Conservation (phyloP, 2,888 invertebrate genomes). For the Pseudeuparius sepicola region DNA sequence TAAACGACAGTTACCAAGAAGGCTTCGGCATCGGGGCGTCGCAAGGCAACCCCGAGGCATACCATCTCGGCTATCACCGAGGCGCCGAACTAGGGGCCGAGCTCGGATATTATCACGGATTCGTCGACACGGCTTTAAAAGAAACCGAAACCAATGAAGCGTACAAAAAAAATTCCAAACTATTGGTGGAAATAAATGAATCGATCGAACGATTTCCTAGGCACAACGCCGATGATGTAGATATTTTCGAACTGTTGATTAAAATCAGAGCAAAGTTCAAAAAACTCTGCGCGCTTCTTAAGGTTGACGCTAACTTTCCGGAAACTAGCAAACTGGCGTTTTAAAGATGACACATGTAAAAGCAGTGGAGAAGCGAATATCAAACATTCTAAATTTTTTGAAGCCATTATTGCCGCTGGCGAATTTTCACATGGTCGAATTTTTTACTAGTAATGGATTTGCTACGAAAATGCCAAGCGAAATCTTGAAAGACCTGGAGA, state of each 20-base stretch:
- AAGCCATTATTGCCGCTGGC: constrained; percentile 50
- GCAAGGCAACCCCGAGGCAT: constrained; percentile 57
- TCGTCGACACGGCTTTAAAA: too few relatives aligned
- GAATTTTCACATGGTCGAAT: constrained; percentile 72
- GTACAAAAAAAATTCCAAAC: constrained; percentile 25
- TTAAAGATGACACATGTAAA: constrained; percentile 36
- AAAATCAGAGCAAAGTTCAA: constrained; percentile 58
- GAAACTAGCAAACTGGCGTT: constrained; percentile 51
- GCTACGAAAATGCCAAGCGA: constrained; percentile 45
- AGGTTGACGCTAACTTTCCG: constrained; percentile 46
- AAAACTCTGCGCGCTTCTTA: constrained; percentile 56
- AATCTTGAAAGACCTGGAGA: constrained; percentile 44
- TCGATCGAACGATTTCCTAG: constrained; percentile 55
- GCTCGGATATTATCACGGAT: constrained; percentile 63
- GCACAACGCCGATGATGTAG: constrained; percentile 52
- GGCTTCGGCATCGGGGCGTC: constrained; percentile 53
- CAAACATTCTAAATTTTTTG: constrained; percentile 46
- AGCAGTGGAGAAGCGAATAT: constrained; percentile 39
- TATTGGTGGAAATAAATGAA: constrained; percentile 40
- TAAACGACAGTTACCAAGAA: constrained; percentile 54
- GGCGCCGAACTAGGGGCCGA: constrained; percentile 68
- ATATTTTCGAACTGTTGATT: constrained; percentile 53
- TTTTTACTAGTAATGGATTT: constrained; percentile 53
- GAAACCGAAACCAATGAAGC: too few relatives aligned
- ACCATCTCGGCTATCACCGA: constrained; percentile 66